A percentile compares a stretch with the other conserved stretches of the same genome.
These are phyloP conservation scores for Noctua janthina DNA, from an alignment of 2,888 invertebrate species.

Conservation along the genomic window DNA sequence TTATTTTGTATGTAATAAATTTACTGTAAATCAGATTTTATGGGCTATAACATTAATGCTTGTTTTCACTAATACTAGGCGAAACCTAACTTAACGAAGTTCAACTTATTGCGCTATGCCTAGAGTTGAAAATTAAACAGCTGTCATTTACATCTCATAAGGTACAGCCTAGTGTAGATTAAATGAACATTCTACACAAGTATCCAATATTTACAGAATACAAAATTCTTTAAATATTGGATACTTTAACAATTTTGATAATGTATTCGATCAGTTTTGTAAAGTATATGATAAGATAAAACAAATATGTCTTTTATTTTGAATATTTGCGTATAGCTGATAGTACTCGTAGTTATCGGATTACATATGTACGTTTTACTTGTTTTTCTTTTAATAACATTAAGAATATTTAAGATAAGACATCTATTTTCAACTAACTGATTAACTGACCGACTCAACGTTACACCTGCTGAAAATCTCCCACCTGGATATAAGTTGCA, in stretches of 20 bases:
- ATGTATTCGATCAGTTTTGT: slow-evolving; percentile 21
- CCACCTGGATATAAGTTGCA: too few relatives aligned
- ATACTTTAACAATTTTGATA: background rate
- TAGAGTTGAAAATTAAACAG: background rate
- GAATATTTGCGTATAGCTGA: background rate
- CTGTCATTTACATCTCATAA: background rate
- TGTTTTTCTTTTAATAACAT: background rate
- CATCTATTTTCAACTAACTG: background rate
- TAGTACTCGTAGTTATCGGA: slow-evolving; percentile 22
- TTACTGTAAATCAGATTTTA: background rate
- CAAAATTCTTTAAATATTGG: slow-evolving; percentile 3
- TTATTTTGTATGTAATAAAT: background rate
- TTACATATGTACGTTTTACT: background rate
- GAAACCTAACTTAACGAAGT: background rate
- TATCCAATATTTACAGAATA: too few relatives aligned
- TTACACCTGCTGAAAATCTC: too few relatives aligned
- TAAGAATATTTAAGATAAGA: background rate
- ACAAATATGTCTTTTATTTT: slow-evolving; percentile 30
- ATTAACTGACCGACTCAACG: background rate
- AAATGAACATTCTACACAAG: background rate
- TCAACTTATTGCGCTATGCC: background rate
- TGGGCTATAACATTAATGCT: too few relatives aligned
- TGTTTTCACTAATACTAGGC: background rate
- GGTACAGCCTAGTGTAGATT: background rate
- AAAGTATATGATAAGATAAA: slow-evolving; percentile 47